phyloP scores from a whole-genome alignment of 2,113 vertebrate species.

The Tachuris rubrigastra region DNA sequence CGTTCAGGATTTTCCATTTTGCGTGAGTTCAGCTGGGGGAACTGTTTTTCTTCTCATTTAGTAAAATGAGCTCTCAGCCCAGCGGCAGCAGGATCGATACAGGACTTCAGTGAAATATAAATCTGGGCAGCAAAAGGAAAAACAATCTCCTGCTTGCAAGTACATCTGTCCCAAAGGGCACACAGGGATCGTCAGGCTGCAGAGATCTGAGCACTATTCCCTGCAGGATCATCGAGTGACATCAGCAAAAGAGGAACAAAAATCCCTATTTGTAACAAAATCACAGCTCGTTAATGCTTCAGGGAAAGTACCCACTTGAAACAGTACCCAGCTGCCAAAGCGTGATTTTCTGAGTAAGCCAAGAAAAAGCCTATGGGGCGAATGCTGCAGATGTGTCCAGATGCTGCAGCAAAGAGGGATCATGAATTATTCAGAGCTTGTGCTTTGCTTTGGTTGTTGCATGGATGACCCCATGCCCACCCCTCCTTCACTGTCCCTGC shows the following conservation, averaged over 20 bases:
- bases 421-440: conserved; percentile 66
- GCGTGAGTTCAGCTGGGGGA: not conserved
- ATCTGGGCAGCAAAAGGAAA: conserved; percentile 54
- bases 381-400: conserved; percentile 28
- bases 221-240: conserved; percentile 22
- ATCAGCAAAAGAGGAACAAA: conserved; percentile 48
- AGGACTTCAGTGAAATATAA: conserved; percentile 46
- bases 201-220: not conserved
- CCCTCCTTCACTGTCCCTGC: not conserved
- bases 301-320: conserved; percentile 47
- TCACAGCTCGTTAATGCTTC: not conserved
- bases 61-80: conserved; percentile 55
- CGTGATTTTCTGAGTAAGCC: not conserved
- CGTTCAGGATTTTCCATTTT: conserved; percentile 39
- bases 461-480: not conserved
- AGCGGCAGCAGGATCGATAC: conserved; percentile 16
- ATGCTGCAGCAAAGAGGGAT: conserved; percentile 4
- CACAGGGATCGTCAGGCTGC: conserved; percentile 8
- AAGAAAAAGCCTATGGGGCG: not conserved
- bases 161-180: conserved; percentile 47
- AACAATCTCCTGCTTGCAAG: conserved; percentile 30
- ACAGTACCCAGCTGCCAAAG: conserved; percentile 44
- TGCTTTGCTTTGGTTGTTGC: not conserved
- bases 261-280: conserved; percentile 45
- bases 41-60: conserved; percentile 38